These are phyloP conservation scores for Spongia lamella DNA, from an alignment of 37 sponge, comb jelly and placozoan species.

Conservation along the genomic window DNA sequence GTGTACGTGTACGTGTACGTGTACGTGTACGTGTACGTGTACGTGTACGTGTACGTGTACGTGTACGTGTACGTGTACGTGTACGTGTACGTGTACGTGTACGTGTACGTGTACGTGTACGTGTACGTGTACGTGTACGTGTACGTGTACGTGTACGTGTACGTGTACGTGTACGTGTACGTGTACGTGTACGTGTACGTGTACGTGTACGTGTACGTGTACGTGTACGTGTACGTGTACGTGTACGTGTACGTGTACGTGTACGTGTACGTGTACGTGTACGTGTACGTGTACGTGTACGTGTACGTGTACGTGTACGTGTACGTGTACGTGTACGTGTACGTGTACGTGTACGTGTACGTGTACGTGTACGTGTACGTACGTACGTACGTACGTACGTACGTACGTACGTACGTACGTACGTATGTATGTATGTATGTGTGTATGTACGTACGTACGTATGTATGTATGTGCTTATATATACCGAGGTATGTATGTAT, in stretches of 20 bases:
- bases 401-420: not conserved
- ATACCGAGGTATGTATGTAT: not conserved
- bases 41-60: not conserved
- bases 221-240: not conserved
- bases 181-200: not conserved
- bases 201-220: not conserved
- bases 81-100: not conserved
- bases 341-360: not conserved
- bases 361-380: not conserved
- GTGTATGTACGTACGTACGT: not conserved
- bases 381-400: not conserved
- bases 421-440: not conserved
- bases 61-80: not conserved
- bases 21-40: not conserved
- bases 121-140: not conserved
- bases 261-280: not conserved
- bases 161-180: not conserved
- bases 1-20: not conserved
- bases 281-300: not conserved
- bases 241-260: not conserved
- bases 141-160: not conserved
- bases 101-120: not conserved
- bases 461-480: not conserved
- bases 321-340: conserved; percentile 1
- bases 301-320: not conserved